Conservation (phyloP, 2,888 invertebrate species). For the Dynastes maya region DNA sequence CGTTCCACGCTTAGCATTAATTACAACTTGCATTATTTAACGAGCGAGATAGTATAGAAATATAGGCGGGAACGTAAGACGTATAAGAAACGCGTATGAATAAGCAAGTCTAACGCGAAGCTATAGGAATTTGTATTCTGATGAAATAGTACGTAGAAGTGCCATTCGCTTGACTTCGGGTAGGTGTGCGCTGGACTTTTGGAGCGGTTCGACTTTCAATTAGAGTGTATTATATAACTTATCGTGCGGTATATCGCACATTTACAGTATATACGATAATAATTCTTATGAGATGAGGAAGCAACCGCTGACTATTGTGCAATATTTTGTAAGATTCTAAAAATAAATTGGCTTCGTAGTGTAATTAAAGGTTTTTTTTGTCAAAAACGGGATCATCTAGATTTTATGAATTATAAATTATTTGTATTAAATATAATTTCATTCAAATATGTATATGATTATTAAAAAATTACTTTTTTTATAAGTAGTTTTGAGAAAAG, state of each 20-base stretch:
- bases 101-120: too few species aligned
- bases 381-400: background rate
- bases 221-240: background rate
- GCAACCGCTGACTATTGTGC: background rate
- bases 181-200: background rate
- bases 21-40: constrained; percentile 4
- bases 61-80: background rate
- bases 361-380: background rate
- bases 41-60: constrained; percentile 3
- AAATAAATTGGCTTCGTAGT: background rate
- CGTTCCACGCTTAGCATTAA: background rate
- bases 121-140: background rate
- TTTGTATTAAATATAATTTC: background rate
- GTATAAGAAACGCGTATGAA: background rate
- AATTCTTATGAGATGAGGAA: background rate
- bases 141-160: background rate
- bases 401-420: background rate
- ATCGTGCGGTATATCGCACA: background rate
- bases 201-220: background rate
- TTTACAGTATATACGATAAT: background rate
- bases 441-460: background rate
- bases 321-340: constrained; percentile 1
- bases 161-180: background rate
- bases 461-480: too few species aligned
- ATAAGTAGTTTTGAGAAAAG: too few species aligned